A percentile compares a stretch with the other conserved stretches of the same genome.
Conservation (phyloP, 2,888 invertebrate genomes). For the Xanthostigma xanthostigma region DNA sequence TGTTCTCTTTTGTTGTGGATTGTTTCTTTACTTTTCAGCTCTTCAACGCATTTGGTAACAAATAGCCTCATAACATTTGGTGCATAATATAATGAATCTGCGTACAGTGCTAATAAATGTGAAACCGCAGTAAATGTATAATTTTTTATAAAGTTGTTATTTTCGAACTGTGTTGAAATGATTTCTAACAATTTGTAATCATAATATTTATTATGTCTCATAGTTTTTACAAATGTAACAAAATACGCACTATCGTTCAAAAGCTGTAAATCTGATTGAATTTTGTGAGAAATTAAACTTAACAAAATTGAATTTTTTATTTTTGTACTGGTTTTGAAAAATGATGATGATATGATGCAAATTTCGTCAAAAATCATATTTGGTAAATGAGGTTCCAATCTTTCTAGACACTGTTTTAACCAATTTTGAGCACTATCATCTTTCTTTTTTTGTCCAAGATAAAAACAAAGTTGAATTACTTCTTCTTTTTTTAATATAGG, state of each 20-base stretch:
- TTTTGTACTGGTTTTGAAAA: constrained; percentile 27
- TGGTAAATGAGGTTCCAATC: constrained; percentile 14
- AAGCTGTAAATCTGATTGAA: constrained; percentile 23
- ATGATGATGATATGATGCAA: constrained; percentile 26
- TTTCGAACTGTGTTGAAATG: constrained; percentile 24
- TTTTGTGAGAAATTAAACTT: constrained; percentile 18
- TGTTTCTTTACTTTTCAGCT: constrained; percentile 15
- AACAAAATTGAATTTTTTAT: constrained; percentile 21
- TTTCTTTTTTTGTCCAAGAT: constrained; percentile 25
- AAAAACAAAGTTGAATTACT: constrained; percentile 25
- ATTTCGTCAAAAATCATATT: constrained; percentile 24
- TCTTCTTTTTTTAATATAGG: constrained; percentile 19
- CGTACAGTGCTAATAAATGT: constrained; percentile 29
- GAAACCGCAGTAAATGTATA: constrained; percentile 25
- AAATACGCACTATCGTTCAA: constrained; percentile 26
- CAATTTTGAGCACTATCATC: constrained; percentile 16
- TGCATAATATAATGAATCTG: constrained; percentile 26
- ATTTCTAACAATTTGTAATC: constrained; percentile 24
- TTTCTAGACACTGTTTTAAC: constrained; percentile 19
- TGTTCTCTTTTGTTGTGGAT: constrained; percentile 13
- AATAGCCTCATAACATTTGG: constrained; percentile 20
- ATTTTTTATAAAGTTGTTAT: constrained; percentile 21
- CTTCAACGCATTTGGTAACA: constrained; percentile 18
- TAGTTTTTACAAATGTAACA: constrained; percentile 27
- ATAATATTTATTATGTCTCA: constrained; percentile 25